Base-by-base conservation (phyloP, 2,797 vertebrate genomes). In the Tapirus indicus region DNA sequence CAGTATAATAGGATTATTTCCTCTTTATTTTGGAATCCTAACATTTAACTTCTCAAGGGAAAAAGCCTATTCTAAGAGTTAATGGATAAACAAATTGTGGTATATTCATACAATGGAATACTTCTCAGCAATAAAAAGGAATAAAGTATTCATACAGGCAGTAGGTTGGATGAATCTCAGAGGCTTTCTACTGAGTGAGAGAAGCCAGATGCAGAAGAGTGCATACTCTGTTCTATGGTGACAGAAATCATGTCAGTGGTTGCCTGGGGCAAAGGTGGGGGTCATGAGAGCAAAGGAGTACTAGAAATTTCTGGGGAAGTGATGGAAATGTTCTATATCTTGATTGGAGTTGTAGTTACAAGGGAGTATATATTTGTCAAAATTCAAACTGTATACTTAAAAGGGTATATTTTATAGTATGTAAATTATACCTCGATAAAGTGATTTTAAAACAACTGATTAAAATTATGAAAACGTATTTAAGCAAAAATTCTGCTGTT, bases 371-470 rank as follows among this genome's bases (percentile, higher is more conserved):
- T 69, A 35, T 52, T 66, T 87, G 27, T 68, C 32, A 85, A 90
- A 97, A 83, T 64, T 74, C 7, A 78, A 66, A 49, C 6, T 58
- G 1, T 72, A 35, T 38, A 49, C n/a, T 95, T 88, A 44, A 35
- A 86, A 62, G 6, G 14, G 8, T 52, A 23, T 17, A 35, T 92
- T 82, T 96, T 92, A 92, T 32, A 92, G 23, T 49, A 56, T 32
- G 8, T 12, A 96, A 89, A 69, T 60, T 91, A 75, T 69, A n/a
- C 32, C 17, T 47, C 16, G 58, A 38, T 68, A 82, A 52, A 68
- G 11, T 68, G 27, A 93, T 75, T 75, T 94, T 66, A 29, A 97
- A 93, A 56, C 72, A 77, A 47, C 27, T 69, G 18, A 79, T 41
- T 78, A 72, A 66, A 94, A 69, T 72, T 58, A 79, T 38, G 29